phyloP scores from a whole-genome alignment of 2,113 vertebrate species.

The Pteruthius melanotis region DNA sequence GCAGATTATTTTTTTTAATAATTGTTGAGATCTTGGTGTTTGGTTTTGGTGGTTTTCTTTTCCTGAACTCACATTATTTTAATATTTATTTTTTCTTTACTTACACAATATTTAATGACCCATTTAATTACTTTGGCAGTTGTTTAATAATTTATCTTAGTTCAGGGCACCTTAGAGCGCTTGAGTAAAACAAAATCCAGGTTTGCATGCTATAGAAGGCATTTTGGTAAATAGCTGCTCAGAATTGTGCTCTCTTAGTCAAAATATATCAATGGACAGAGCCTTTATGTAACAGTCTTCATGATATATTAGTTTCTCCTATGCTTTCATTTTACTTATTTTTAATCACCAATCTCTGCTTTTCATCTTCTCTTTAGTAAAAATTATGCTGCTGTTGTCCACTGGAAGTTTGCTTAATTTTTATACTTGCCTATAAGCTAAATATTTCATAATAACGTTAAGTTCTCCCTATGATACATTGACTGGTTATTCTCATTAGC shows the following conservation, averaged over 20 bases:
- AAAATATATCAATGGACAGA: background rate
- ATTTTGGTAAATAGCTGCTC: background rate
- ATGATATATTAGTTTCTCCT: background rate
- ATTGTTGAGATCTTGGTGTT: background rate
- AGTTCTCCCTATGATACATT: background rate
- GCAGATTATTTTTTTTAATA: background rate
- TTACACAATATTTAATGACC: background rate
- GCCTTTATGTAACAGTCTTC: background rate
- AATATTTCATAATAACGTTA: background rate
- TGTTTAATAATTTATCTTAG: background rate
- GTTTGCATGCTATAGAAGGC: background rate
- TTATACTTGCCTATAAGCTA: background rate
- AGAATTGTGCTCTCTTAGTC: background rate
- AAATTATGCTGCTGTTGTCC: background rate
- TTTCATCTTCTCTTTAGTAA: background rate
- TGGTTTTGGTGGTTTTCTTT: background rate
- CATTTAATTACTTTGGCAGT: background rate
- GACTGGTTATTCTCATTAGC: background rate
- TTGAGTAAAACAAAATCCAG: background rate
- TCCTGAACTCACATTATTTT: background rate
- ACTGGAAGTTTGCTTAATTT: background rate
- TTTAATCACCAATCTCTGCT: background rate
- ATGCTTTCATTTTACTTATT: background rate
- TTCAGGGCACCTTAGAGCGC: background rate
- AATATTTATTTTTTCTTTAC: background rate